Evolutionary conservation across 1,140 invertebrate genomes (phyloP).

Genomic region (Megalopta genalis): DNA sequence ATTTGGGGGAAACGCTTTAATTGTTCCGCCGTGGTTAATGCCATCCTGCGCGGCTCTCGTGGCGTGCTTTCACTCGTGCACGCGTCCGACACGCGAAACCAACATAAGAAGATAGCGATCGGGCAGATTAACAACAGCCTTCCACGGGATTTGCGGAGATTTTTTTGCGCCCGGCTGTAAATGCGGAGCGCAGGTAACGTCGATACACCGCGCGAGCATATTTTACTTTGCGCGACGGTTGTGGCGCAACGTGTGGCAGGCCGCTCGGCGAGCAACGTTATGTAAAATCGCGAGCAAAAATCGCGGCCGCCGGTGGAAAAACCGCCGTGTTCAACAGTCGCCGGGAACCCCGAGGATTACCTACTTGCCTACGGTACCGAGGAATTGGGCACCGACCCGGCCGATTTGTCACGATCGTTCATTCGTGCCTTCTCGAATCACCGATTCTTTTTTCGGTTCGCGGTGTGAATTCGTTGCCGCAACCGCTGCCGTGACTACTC

Average conservation of each 20-base stretch:
- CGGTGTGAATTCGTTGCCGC: conserved; percentile 7
- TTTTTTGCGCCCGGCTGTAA: conserved; percentile 1
- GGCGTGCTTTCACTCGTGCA: conserved; percentile 12
- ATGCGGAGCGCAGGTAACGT: neutral
- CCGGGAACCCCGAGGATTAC: conserved; percentile 57
- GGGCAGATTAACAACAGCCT: conserved; percentile 4
- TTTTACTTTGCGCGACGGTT: conserved; percentile 14
- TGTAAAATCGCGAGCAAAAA: conserved; percentile 69
- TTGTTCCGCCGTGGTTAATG: neutral
- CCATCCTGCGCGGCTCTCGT: neutral
- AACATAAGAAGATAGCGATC: neutral
- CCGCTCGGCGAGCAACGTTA: conserved; percentile 42
- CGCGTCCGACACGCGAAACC: conserved; percentile 5
- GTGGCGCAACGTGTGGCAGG: conserved; percentile 29
- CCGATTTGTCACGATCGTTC: conserved; percentile 64
- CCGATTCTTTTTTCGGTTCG: conserved; percentile 5
- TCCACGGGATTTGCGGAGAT: neutral
- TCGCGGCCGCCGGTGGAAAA: conserved; percentile 20
- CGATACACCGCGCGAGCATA: conserved; percentile 1
- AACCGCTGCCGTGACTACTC: neutral
- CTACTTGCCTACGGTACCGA: conserved; percentile 65
- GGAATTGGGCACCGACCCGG: conserved; percentile 64
- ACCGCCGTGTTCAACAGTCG: neutral
- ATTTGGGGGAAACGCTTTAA: neutral
- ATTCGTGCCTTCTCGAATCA: conserved; percentile 53